These are phyloP conservation scores for Stomatorhinus ivindoensis DNA, from an alignment of 2,113 vertebrate species.

Conservation along the genomic window DNA sequence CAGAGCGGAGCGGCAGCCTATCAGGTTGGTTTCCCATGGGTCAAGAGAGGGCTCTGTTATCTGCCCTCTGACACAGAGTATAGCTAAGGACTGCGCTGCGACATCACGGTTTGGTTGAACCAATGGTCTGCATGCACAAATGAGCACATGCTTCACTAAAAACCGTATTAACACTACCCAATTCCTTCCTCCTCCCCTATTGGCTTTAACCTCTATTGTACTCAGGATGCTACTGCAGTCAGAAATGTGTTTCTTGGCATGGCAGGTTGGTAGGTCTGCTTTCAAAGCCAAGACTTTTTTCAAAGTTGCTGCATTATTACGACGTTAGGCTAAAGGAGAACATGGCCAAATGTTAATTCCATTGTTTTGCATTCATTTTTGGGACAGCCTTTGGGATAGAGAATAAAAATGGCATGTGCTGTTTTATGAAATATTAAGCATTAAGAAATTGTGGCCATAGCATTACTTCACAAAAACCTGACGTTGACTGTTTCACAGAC, in stretches of 20 bases:
- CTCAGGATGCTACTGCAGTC: background rate
- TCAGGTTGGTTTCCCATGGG: slow-evolving; percentile 88
- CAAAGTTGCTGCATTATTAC: background rate
- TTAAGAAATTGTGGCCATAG: background rate
- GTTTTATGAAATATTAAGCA: background rate
- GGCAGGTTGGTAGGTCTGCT: background rate
- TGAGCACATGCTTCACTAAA: slow-evolving; percentile 22
- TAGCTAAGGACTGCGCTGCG: slow-evolving; percentile 23
- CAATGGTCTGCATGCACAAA: slow-evolving; percentile 49
- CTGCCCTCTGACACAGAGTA: slow-evolving; percentile 8
- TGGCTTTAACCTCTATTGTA: background rate
- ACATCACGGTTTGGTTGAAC: slow-evolving; percentile 36
- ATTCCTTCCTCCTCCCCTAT: background rate
- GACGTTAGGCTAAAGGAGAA: background rate
- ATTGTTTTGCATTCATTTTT: background rate
- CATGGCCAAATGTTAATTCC: background rate
- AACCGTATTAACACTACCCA: slow-evolving; percentile 20
- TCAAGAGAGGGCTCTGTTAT: slow-evolving; percentile 53
- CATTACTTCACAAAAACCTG: background rate
- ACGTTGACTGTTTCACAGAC: background rate
- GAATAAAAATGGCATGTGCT: background rate
- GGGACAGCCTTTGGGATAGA: background rate
- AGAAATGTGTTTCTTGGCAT: background rate
- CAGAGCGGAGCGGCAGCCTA: slow-evolving; percentile 98
- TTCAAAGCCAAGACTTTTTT: background rate